Evolutionary conservation across 2,113 vertebrate species (phyloP).

Genomic region (Ceratotherium simum): DNA sequence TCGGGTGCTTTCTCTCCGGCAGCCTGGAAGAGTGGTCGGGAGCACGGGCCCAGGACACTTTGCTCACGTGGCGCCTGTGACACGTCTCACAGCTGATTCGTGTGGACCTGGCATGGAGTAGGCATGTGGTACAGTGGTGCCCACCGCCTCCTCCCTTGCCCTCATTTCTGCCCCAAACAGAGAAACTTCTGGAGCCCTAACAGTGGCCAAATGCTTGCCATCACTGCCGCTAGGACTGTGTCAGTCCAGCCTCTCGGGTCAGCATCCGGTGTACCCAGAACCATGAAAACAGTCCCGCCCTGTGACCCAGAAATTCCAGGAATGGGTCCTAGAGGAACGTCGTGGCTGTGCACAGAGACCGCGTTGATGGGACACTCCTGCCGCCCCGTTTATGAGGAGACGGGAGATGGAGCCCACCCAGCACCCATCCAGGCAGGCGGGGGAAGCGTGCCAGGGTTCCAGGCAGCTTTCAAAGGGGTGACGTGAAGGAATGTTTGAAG

Average conservation of each 20-base stretch:
- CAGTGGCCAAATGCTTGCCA: fast-evolving
- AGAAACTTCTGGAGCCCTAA: background rate
- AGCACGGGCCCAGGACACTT: background rate
- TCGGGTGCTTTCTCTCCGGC: background rate
- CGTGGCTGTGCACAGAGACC: background rate
- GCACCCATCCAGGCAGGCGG: fast-evolving
- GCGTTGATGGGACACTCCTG: background rate
- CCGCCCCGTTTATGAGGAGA: background rate
- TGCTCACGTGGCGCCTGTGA: fast-evolving
- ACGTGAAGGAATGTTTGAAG: background rate
- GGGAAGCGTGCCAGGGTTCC: background rate
- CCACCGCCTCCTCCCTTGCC: background rate
- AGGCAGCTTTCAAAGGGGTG: background rate
- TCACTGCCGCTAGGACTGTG: background rate
- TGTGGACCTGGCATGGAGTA: fast-evolving
- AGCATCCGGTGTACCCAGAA: background rate
- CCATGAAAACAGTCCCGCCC: background rate
- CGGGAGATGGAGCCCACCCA: background rate
- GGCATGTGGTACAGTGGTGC: too few species aligned
- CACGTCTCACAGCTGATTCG: background rate
- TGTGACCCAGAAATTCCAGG: background rate
- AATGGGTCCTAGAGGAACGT: background rate
- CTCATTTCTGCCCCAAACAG: background rate
- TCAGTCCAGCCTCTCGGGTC: background rate
- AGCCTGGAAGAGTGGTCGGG: fast-evolving